These are phyloP conservation scores for Neostethus bicornis DNA, from an alignment of 2,797 vertebrate genomes.

Conservation along the genomic window DNA sequence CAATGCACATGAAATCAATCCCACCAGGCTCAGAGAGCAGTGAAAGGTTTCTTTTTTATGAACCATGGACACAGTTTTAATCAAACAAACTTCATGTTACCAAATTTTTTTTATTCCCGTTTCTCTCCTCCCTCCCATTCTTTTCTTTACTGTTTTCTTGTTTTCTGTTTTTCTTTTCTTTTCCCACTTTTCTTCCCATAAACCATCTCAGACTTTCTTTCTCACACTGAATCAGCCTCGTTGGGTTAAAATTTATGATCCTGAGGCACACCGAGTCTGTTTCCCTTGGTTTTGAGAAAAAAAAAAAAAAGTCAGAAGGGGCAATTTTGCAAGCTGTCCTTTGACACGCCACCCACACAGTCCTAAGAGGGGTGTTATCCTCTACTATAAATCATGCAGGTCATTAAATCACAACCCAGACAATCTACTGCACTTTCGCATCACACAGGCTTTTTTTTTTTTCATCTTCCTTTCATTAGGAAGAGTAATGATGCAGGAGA, in stretches of 20 bases:
- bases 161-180: neutral
- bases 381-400: conserved; percentile 64
- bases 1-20: conserved; percentile 29
- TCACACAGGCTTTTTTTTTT: conserved; percentile 55
- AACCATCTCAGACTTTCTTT: conserved; percentile 18
- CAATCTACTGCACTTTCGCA: conserved; percentile 72
- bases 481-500: conserved; percentile 62
- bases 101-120: neutral
- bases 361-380: conserved; percentile 57
- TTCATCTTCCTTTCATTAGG: conserved; percentile 76
- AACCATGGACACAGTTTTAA: conserved; percentile 22
- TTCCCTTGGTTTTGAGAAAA: conserved; percentile 33
- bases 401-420: conserved; percentile 72
- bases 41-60: conserved; percentile 20
- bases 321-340: conserved; percentile 67
- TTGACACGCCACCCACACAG: conserved; percentile 68
- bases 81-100: conserved; percentile 21
- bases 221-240: conserved; percentile 1
- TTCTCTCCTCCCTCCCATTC: neutral
- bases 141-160: neutral
- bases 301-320: conserved; percentile 34
- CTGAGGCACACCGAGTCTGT: conserved; percentile 39
- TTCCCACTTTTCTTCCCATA: conserved; percentile 8
- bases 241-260: conserved; percentile 50
- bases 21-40: conserved; percentile 9